Percentiles rank a stretch among this genome's conserved stretches.
These are phyloP conservation scores for Catharus fuscescens DNA, from an alignment of 2,113 vertebrate species.

Conservation along the genomic window DNA sequence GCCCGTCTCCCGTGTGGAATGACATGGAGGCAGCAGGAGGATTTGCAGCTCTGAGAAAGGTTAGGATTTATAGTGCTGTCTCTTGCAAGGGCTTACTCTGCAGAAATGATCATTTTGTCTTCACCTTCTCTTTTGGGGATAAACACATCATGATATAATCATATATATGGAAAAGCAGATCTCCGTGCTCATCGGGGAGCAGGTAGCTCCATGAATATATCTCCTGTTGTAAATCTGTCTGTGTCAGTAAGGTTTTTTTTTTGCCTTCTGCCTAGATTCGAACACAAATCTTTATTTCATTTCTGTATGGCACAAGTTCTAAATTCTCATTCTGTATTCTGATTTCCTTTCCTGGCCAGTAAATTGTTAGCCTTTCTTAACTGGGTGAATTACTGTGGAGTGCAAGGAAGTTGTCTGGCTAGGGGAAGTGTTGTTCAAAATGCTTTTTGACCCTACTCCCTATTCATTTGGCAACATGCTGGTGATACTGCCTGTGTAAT, in stretches of 20 bases:
- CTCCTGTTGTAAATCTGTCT: background rate
- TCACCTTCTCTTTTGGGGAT: constrained; percentile 23
- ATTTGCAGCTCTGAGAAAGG: constrained; percentile 54
- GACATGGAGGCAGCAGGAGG: constrained; percentile 56
- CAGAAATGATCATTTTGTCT: constrained; percentile 43
- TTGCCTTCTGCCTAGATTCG: background rate
- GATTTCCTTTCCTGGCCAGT: background rate
- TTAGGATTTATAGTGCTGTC: constrained; percentile 46
- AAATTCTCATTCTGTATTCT: background rate
- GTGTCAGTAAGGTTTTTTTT: background rate
- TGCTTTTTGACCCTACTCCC: background rate
- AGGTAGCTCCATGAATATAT: constrained; percentile 17
- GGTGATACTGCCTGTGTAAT: background rate
- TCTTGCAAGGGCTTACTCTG: constrained; percentile 48
- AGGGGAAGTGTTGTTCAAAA: background rate
- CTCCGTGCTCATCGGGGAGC: background rate
- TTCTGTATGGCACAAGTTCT: background rate
- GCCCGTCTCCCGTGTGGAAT: constrained; percentile 57
- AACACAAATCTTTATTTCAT: background rate
- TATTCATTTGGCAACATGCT: background rate
- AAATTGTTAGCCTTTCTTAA: background rate
- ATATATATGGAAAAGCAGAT: constrained; percentile 17
- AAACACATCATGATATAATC: constrained; percentile 20
- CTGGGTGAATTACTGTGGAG: background rate
- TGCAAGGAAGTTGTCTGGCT: background rate